Evolutionary conservation across 2,113 vertebrate genomes (phyloP), one percentile per base, ranked within the genome.

Genomic region (Solea senegalensis): DNA sequence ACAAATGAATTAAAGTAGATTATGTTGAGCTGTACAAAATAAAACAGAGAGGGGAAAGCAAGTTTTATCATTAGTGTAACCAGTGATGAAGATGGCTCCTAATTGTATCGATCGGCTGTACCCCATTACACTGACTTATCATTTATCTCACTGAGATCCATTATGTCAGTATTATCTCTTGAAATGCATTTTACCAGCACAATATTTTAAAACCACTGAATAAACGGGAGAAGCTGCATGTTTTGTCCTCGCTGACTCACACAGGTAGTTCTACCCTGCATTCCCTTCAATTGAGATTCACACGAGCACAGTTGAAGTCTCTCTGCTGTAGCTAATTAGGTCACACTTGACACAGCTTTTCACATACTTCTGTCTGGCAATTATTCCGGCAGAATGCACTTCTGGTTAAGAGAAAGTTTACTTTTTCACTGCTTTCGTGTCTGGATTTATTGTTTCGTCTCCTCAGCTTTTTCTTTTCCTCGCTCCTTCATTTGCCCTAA

Each of bases 321-420:
- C 66, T 84, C 59, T 66, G 70, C 79, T 74, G 48, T 26, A 50
- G 80, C 71, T 87, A 84, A 87, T 91, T 75, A 82, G 80, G 71
- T 69, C 85, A 79, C 76, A 73, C 69, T 72, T 80, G 70, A 81
- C 73, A 77, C 81, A 81, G 58, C 73, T 74, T 80, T 69, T 70
- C 60, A 50, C 64, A 41, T 82, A 53, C 54, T 59, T 76, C 66
- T 76, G 10, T 14, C 13, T 59, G 57, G 49, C 69, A 76, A 74
- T 80, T 78, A 73, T 78, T 72, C 66, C 21, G 55, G 54, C 66
- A 74, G 71, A 78, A 60, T 70, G 72, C 67, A 76, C 43, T 65
- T 39, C 5, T 52, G 39, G 48, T 76, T 70, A 74, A 85, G 68
- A 85, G 15, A 82, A 80, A 67, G 62, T 84, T 80, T 78, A 65